phyloP scores from a whole-genome alignment of 2,113 vertebrate genomes.

The Maccullochella peelii region DNA sequence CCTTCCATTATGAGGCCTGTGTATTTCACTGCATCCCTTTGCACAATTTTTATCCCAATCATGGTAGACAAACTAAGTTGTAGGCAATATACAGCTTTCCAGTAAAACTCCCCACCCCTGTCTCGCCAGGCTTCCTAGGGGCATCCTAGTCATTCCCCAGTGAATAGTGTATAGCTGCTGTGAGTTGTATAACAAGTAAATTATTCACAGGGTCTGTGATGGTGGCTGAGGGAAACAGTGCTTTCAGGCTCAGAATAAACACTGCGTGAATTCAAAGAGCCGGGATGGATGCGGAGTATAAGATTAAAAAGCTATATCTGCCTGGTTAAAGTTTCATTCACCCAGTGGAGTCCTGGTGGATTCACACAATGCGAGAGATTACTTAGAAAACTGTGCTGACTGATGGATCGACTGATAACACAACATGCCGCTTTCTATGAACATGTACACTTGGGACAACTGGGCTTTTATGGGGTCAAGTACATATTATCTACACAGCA shows the following conservation, averaged over 20 bases:
- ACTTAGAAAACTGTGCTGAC: constrained; percentile 6
- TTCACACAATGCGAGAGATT: constrained; percentile 41
- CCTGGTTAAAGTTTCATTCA: constrained; percentile 77
- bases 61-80: constrained; percentile 3
- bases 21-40: constrained; percentile 2
- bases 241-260: constrained; percentile 75
- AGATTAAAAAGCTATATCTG: constrained; percentile 74
- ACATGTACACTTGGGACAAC: not conserved
- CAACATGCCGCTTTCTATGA: constrained; percentile 31
- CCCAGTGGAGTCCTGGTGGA: constrained; percentile 38
- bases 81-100: constrained; percentile 49
- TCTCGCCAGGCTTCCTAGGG: constrained; percentile 33
- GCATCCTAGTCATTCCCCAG: constrained; percentile 38
- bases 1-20: not conserved
- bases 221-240: constrained; percentile 58
- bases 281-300: constrained; percentile 52
- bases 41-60: constrained; percentile 3
- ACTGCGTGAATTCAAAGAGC: constrained; percentile 61
- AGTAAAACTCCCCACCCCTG: constrained; percentile 35
- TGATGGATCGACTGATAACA: not conserved
- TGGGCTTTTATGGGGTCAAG: constrained; percentile 9
- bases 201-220: constrained; percentile 77
- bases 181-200: constrained; percentile 74
- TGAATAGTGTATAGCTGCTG: constrained; percentile 28
- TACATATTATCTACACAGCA: not conserved